These are phyloP conservation scores for Rhizomys pruinosus DNA, from an alignment of 2,113 vertebrate genomes.

Conservation along the genomic window DNA sequence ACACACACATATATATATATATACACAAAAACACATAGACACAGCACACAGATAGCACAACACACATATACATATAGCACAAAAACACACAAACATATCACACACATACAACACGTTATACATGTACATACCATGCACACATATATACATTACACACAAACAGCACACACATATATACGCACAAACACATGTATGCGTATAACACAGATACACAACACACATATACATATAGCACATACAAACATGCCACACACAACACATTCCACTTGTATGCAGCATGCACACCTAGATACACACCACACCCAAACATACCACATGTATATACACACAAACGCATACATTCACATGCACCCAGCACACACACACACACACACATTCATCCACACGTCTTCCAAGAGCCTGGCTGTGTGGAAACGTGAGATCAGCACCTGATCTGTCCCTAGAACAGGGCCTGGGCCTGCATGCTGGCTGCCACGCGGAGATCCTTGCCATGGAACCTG, in stretches of 20 bases:
- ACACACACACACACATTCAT: background rate
- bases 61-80: background rate
- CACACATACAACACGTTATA: background rate
- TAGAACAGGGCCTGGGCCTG: background rate
- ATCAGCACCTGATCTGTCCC: fast-evolving
- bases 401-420: background rate
- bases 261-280: background rate
- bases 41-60: too few relatives aligned
- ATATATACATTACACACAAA: too few relatives aligned
- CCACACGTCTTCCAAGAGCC: background rate
- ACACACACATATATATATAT: background rate
- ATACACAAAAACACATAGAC: background rate
- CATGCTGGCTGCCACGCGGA: fast-evolving
- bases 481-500: background rate
- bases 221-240: background rate
- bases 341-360: too few relatives aligned
- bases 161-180: background rate
- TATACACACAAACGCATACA: background rate
- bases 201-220: background rate
- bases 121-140: too few relatives aligned
- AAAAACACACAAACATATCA: background rate
- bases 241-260: background rate
- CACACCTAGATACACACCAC: background rate
- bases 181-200: background rate
- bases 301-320: background rate